phyloP scores from a whole-genome alignment of 2,797 vertebrate genomes.

The Ciconia nigra region DNA sequence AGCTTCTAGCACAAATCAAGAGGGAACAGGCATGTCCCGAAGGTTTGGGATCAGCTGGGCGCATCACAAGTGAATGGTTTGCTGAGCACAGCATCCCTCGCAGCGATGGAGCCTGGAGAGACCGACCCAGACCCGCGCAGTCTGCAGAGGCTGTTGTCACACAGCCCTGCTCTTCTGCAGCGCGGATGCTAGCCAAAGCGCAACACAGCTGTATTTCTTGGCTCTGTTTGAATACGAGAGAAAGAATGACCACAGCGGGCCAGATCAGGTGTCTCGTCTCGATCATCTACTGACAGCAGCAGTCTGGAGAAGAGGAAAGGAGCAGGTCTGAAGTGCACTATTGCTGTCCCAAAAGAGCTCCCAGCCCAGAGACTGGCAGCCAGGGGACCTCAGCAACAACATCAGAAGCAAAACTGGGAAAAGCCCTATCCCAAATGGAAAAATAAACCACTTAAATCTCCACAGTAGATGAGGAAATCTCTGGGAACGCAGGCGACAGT shows the following conservation, averaged over 20 bases:
- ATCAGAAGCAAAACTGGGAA: background rate
- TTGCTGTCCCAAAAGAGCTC: background rate
- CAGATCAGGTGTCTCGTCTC: background rate
- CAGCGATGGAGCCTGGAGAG: background rate
- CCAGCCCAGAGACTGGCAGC: background rate
- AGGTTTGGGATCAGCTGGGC: background rate
- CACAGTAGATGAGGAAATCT: background rate
- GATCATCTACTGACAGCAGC: background rate
- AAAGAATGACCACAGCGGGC: background rate
- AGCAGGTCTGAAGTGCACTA: background rate
- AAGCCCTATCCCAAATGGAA: background rate
- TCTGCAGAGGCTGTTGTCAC: background rate
- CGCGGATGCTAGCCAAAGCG: accelerated
- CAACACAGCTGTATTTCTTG: background rate
- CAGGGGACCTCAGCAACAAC: background rate
- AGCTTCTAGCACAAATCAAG: background rate
- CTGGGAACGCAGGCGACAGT: accelerated
- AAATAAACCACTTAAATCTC: background rate
- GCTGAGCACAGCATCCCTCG: background rate
- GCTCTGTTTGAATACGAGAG: accelerated
- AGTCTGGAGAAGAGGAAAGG: background rate
- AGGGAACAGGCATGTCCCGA: accelerated
- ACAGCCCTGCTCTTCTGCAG: background rate
- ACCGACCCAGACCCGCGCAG: accelerated
- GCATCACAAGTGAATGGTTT: accelerated